Evolutionary conservation across 2,888 invertebrate genomes (phyloP), one percentile per base, ranked within the genome.

Genomic region (Sympetrum striolatum): DNA sequence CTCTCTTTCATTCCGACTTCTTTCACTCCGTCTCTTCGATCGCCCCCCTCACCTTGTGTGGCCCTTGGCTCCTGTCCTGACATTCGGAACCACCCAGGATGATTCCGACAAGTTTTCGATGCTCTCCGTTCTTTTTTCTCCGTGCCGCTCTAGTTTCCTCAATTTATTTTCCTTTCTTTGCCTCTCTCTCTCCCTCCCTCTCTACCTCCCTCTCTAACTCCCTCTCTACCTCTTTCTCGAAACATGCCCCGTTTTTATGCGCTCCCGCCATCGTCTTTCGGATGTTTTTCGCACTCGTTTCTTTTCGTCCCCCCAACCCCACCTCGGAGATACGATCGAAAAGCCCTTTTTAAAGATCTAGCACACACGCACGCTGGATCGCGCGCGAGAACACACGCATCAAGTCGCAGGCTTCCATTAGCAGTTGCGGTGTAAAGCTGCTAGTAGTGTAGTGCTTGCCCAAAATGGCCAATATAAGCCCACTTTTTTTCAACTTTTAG

Each of bases 31-130:
- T 15, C 60, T 18, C 60, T n/a, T n/a, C 22, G 64, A 64, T 64
- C 64, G 3, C 14, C 58, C 31, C 31, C 58, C 58, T 60, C 86
- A 64, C 60, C 86, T 64, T 86, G 86, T 86, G 86, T 86, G 86
- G 86, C 86, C 86, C 60, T 86, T 60, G 37, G 86, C 60, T 86
- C 86, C 86, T 64, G 86, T 37, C 86, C 64, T 86, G 86, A 86
- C 86, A 86, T 86, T 86, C 60, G 86, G 86, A 86, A 86, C 86
- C 86, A 86, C 86, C 86, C 86, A 86, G 60, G 86, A 64, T 86
- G 86, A 86, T 86, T 86, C 86, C 86, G 86, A 86, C 86, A 86
- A 86, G 86, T 86, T 86, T 86, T 60, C 58, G 86, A 86, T 60
- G 86, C 37, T 39, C 86, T 18, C 60, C 60, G 15, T 18, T 35